A percentile compares a stretch with the other conserved stretches of the same genome.
phyloP scores from a whole-genome alignment of 2,113 vertebrate species.

The Indicator maculatus region DNA sequence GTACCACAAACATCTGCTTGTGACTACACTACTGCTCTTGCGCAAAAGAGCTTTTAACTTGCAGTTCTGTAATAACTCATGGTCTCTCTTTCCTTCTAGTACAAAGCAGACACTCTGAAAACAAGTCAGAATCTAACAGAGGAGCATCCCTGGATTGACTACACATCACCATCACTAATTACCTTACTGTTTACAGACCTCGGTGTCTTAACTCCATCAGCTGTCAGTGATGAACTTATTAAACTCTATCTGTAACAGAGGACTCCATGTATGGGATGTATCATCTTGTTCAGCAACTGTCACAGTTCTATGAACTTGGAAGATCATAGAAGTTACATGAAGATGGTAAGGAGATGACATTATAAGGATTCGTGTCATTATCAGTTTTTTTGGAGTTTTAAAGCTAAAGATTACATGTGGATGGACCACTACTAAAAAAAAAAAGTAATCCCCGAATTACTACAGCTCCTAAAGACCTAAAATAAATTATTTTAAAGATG shows the following conservation, averaged over 20 bases:
- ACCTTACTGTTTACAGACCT: slow-evolving; percentile 96
- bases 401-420: background rate
- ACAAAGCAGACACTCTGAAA: slow-evolving; percentile 92
- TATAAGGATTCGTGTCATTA: background rate
- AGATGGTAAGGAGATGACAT: background rate
- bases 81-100: slow-evolving; percentile 74
- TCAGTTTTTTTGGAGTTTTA: background rate
- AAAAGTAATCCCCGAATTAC: background rate
- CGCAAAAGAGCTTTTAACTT: background rate
- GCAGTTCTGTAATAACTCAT: background rate
- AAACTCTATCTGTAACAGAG: slow-evolving; percentile 90
- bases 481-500: slow-evolving; percentile 49
- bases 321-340: background rate
- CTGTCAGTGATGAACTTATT: slow-evolving; percentile 97
- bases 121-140: slow-evolving; percentile 79
- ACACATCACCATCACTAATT: slow-evolving; percentile 93
- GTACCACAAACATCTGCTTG: background rate
- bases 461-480: background rate
- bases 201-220: slow-evolving; percentile 93
- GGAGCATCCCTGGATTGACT: slow-evolving; percentile 94
- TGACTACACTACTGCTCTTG: background rate
- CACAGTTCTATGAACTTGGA: background rate
- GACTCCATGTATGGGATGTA: background rate
- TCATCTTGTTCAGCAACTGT: background rate
- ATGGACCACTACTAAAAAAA: background rate